Conservation (phyloP, 2,797 vertebrate species). For the Iguana delicatissima region DNA sequence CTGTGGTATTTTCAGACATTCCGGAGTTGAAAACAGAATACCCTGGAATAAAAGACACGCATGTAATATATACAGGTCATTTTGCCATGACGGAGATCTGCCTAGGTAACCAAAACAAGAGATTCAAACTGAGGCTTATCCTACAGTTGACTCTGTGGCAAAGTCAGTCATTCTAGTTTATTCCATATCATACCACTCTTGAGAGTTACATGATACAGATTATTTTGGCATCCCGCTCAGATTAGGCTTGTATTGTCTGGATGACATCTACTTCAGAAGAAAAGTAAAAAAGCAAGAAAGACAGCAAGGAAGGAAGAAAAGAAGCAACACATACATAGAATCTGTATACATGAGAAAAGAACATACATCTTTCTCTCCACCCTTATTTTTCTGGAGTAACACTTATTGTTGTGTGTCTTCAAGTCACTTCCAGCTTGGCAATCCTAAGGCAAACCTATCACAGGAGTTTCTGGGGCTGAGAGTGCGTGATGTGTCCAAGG, state of each 20-base stretch:
- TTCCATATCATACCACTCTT: neutral
- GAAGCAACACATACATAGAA: neutral
- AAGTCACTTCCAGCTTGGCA: too few relatives aligned
- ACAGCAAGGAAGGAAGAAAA: too few relatives aligned
- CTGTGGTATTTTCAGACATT: constrained; percentile 85
- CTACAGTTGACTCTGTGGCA: neutral
- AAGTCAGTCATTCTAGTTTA: neutral
- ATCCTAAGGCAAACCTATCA: too few relatives aligned
- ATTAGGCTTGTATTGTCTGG: neutral
- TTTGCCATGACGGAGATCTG: neutral
- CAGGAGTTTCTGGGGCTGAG: too few relatives aligned
- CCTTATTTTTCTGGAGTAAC: neutral
- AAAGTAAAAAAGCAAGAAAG: neutral
- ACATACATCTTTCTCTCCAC: neutral
- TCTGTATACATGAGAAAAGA: neutral
- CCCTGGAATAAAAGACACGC: constrained; percentile 81
- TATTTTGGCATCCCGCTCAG: neutral
- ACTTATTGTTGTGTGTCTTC: too few relatives aligned
- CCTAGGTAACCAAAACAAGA: neutral
- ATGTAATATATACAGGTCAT: neutral
- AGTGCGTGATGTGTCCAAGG: too few relatives aligned
- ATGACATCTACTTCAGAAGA: neutral
- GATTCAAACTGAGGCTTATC: neutral
- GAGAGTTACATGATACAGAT: neutral
- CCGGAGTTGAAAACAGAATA: constrained; percentile 89